Percentiles rank a stretch among this genome's conserved stretches.
These are phyloP conservation scores for Lottia gigantea DNA, from an alignment of 2,888 invertebrate genomes.

Conservation along the genomic window DNA sequence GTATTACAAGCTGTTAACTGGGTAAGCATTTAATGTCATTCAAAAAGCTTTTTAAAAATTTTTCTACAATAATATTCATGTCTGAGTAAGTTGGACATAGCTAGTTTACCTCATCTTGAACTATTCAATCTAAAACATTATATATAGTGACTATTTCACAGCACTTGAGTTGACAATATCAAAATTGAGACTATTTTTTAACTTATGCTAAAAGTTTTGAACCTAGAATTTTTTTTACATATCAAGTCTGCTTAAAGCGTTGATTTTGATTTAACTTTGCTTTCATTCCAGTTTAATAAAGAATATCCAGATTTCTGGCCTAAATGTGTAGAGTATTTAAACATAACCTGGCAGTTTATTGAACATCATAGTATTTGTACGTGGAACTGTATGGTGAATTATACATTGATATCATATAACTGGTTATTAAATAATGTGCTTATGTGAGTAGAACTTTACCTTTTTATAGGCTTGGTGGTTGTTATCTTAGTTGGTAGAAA, in stretches of 20 bases:
- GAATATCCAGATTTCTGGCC: conserved; percentile 54
- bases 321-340: conserved; percentile 36
- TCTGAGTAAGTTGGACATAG: conserved; percentile 11
- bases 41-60: no score
- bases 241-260: no score
- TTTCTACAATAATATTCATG: conserved; percentile 10
- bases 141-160: no score
- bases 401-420: conserved; percentile 38
- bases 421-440: conserved; percentile 60
- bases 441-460: conserved; percentile 46
- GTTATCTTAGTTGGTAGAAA: no score
- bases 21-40: conserved; percentile 29
- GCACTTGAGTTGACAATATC: no score
- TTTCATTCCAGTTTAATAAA: conserved; percentile 54
- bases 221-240: no score
- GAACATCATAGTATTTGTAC: conserved; percentile 50
- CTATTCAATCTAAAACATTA: no score
- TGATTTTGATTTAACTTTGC: no score
- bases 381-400: conserved; percentile 44
- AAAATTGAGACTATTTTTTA: no score
- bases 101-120: neutral
- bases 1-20: conserved; percentile 32
- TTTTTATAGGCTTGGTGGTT: no score
- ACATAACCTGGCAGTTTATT: conserved; percentile 47
- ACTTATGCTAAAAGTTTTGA: no score